Base-by-base conservation (phyloP, 1,140 invertebrate genomes). In the Oncopodura yosiiana region DNA sequence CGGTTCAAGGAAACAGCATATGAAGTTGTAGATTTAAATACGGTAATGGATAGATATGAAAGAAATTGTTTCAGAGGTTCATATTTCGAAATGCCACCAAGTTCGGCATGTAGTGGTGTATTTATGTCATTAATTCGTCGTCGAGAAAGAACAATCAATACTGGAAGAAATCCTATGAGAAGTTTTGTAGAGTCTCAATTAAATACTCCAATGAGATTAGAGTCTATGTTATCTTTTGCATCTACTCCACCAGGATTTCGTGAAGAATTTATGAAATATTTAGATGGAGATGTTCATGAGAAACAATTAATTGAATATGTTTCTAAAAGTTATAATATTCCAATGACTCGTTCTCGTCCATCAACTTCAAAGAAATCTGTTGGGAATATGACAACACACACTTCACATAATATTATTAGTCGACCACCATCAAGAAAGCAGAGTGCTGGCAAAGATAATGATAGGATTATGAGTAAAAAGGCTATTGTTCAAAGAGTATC, bases 91-190 rank as follows among this genome's bases (percentile, higher is more conserved):
- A 55, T 56, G 49, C 42, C 49, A 9, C 58, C 52, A 9, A 52
- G 27, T 12, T 51, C 49, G 2, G 58, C 58, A 11, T 56, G 41
- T 11, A 60, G 58, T 27, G 58, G 58, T 12, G 39, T 43, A 0
- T 60, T 50, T 29, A 51, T 60, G 34, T 48, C 53, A 4, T n/a
- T 60, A 3, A 56, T 60, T 23, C 26, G 53, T 11, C n/a, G 53
- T 42, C 26, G 37, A 8, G 58, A 50, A 34, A 42, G 34, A 19
- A 9, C n/a, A 24, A 36, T 49, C 12, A 34, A 41, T 19, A 38
- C 29, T 37, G 19, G 26, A 49, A 32, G 38, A 27, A 30, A 49
- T n/a, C n/a, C n/a, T n/a, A n/a, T n/a, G n/a, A n/a, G n/a, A n/a
- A 48, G 14, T 23, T 36, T 3, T 23, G 36, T 32, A n/a, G n/a